Conservation (phyloP, 2,113 vertebrate genomes). For the Scomber scombrus region DNA sequence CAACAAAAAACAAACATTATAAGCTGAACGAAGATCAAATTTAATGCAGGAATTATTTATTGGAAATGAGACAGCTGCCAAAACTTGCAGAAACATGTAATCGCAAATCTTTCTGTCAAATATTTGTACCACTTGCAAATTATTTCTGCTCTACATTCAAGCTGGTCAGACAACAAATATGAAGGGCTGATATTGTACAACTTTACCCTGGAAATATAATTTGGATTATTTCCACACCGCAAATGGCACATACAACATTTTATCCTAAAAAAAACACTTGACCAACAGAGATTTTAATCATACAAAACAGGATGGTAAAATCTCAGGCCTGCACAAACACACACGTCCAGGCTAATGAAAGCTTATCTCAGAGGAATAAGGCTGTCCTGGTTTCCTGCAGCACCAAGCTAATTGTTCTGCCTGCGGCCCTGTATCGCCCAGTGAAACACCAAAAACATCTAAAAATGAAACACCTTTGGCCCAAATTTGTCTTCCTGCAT, state of each 20-base stretch:
- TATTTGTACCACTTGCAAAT: background rate
- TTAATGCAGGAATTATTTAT: background rate
- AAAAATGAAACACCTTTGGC: background rate
- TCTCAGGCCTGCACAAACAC: constrained; percentile 17
- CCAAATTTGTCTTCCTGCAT: background rate
- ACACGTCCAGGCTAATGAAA: constrained; percentile 32
- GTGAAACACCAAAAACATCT: background rate
- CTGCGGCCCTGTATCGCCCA: constrained; percentile 1
- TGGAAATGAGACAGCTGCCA: background rate
- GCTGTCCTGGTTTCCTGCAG: constrained; percentile 53
- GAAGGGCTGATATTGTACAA: no score
- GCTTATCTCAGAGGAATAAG: constrained; percentile 48
- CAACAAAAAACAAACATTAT: no score
- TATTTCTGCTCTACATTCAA: background rate
- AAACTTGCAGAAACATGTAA: constrained; percentile 1
- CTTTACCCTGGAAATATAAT: no score
- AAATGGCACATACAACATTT: background rate
- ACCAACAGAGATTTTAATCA: background rate
- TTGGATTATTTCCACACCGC: background rate
- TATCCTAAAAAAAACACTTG: background rate
- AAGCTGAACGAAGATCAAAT: background rate
- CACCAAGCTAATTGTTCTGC: constrained; percentile 25
- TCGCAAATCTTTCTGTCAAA: background rate
- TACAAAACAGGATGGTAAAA: background rate
- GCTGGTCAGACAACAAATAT: background rate